Conservation (phyloP, 1,140 invertebrate genomes). For the Tetramorium parvispinum region DNA sequence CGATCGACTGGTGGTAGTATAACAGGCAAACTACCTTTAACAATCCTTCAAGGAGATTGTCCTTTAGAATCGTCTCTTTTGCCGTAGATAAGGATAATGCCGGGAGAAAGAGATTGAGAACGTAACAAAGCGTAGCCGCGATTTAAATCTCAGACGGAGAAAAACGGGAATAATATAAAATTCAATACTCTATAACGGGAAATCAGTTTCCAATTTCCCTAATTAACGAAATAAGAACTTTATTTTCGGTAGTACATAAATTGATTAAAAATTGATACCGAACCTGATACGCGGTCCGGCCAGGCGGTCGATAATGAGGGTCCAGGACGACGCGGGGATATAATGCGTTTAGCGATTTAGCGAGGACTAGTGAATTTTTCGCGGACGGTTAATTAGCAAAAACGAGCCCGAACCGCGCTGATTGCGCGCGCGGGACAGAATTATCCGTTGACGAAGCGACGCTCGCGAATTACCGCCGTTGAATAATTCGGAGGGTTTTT, state of each 20-base stretch:
- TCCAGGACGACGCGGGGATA: neutral
- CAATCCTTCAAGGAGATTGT: slow-evolving; percentile 40
- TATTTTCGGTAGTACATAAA: neutral
- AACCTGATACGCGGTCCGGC: neutral
- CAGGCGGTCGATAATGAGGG: slow-evolving; percentile 34
- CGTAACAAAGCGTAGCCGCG: neutral
- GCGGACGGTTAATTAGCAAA: slow-evolving; percentile 50
- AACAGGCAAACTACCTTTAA: slow-evolving; percentile 36
- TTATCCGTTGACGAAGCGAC: slow-evolving; percentile 55
- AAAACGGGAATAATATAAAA: neutral
- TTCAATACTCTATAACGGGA: neutral
- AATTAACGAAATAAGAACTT: neutral
- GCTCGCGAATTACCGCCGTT: slow-evolving; percentile 48
- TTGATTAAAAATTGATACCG: slow-evolving; percentile 27
- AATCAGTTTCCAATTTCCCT: neutral
- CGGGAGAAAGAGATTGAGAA: neutral
- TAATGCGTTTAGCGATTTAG: slow-evolving; percentile 53
- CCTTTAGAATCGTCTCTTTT: slow-evolving; percentile 12
- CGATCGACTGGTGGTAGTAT: neutral
- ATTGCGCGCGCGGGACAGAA: slow-evolving; percentile 42
- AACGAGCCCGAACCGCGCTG: slow-evolving; percentile 34
- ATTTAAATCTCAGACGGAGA: slow-evolving; percentile 10
- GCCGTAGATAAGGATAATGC: slow-evolving; percentile 42
- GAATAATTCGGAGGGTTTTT: slow-evolving; percentile 56
- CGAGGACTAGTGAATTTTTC: slow-evolving; percentile 38